Base-by-base conservation (phyloP, 2,797 vertebrate genomes). In the Microctenopoma stevenorrisi region DNA sequence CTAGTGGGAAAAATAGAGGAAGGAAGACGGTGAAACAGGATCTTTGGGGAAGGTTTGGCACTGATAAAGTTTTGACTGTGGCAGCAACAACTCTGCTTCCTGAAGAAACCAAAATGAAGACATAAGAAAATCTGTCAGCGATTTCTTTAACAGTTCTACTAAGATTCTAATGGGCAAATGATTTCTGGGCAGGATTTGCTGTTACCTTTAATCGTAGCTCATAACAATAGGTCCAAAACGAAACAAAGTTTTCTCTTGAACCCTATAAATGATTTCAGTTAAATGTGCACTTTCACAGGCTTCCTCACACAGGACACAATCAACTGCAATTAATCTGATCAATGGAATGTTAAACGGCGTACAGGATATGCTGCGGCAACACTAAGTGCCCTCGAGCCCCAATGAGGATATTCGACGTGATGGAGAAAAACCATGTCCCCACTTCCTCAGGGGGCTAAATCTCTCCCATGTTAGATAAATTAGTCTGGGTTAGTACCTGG, bases 381-480 rank as follows among this genome's bases (percentile, higher is more conserved):
- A 83, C 82, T 86, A 91, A 91, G 85, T 89, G 87, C 90, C 91
- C 89, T 85, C 72, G 64, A 91, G 90, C 83, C 82, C 88, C 88
- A 79, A 81, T 72, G 86, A 87, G 86, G 89, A 92, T 90, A 92
- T 89, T 88, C 89, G 22, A 84, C 50, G 82, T 84, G 88, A 91
- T 91, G 90, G 91, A 92, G 90, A 92, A 91, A 91, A 91, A 88
- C 91, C 91, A 92, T 92, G 90, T 90, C 89, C 89, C 88, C 84
- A 7, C 86, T 83, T 91, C 91, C 89, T 91, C 71, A 56, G 88
- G 90, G 88, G 89, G 74, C 79, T 56, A 92, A 92, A 91, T 87
- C 88, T 89, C 89, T 86, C 86, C 89, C 90, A 91, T 91, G 89
- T 86, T 91, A 91, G 87, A 92, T 92, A 84, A 92, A 92, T 92